Percentiles rank a stretch among this genome's conserved stretches.
These are phyloP conservation scores for Neoseiulus cucumeris DNA, from an alignment of 1,140 invertebrate species.

Conservation along the genomic window DNA sequence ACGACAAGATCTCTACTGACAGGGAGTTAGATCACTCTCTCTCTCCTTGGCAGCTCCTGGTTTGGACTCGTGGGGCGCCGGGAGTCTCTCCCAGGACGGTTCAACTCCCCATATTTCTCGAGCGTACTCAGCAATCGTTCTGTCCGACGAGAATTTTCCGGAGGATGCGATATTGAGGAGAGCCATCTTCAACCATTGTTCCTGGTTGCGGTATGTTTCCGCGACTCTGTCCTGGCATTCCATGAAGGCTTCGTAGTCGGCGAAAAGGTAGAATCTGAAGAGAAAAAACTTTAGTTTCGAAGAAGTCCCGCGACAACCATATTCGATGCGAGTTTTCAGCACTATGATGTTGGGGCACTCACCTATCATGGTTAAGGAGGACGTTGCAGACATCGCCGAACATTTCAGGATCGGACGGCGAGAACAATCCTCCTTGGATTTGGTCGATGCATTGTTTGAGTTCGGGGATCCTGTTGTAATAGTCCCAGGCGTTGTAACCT, in stretches of 20 bases:
- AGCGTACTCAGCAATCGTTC: conserved; percentile 90
- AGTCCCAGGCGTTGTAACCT: conserved; percentile 83
- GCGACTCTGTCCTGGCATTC: conserved; percentile 73
- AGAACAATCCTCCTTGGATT: conserved; percentile 88
- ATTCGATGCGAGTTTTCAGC: too few relatives aligned
- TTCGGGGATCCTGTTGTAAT: conserved; percentile 74
- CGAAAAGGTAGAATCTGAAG: conserved; percentile 78
- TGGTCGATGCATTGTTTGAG: conserved; percentile 84
- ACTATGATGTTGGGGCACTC: too few relatives aligned
- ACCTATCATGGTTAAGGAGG: conserved; percentile 72
- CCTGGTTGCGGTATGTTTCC: conserved; percentile 62
- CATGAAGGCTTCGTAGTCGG: conserved; percentile 88
- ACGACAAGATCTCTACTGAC: background rate
- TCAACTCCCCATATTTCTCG: conserved; percentile 87
- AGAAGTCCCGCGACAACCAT: too few relatives aligned
- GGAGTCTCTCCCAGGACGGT: conserved; percentile 69
- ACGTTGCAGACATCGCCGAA: conserved; percentile 78
- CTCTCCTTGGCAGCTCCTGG: conserved; percentile 11
- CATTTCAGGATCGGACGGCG: conserved; percentile 66
- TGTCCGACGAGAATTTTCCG: conserved; percentile 93
- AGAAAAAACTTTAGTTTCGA: too few relatives aligned
- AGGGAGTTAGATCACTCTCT: background rate
- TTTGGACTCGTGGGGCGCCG: conserved; percentile 53
- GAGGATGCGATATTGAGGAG: conserved; percentile 88
- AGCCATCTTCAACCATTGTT: conserved; percentile 83